Percentiles rank a stretch among this genome's conserved stretches.
These are phyloP conservation scores for Meteorus sp. DNA, from an alignment of 1,140 invertebrate genomes.

Conservation along the genomic window DNA sequence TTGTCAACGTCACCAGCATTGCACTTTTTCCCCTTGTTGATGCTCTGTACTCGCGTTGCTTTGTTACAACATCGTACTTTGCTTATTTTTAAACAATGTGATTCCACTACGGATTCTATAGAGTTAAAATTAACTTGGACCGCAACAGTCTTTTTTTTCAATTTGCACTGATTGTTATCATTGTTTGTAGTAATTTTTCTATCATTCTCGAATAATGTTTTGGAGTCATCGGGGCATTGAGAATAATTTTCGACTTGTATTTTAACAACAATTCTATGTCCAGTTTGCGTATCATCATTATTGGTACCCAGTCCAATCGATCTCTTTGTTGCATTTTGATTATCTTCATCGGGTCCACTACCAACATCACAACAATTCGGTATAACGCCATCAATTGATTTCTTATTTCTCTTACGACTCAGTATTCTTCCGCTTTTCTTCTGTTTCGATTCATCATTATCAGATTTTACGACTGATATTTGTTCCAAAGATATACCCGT, in stretches of 20 bases:
- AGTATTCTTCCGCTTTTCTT: conserved; percentile 31
- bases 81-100: conserved; percentile 33
- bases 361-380: conserved; percentile 8
- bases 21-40: conserved; percentile 20
- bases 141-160: conserved; percentile 31
- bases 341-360: conserved; percentile 1
- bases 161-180: conserved; percentile 22
- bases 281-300: conserved; percentile 26
- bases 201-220: conserved; percentile 25
- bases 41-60: conserved; percentile 28
- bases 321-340: conserved; percentile 12
- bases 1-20: conserved; percentile 7
- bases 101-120: conserved; percentile 35
- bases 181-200: conserved; percentile 10
- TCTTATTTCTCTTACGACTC: conserved; percentile 31
- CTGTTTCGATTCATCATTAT: conserved; percentile 26
- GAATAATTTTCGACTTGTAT: conserved; percentile 46
- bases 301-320: conserved; percentile 8
- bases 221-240: conserved; percentile 32
- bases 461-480: background rate
- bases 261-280: conserved; percentile 37
- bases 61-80: conserved; percentile 35
- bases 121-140: conserved; percentile 34
- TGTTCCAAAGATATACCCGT: background rate
- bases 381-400: background rate